Evolutionary conservation across 2,888 invertebrate genomes (phyloP).

Genomic region (Hypomecis punctinalis): DNA sequence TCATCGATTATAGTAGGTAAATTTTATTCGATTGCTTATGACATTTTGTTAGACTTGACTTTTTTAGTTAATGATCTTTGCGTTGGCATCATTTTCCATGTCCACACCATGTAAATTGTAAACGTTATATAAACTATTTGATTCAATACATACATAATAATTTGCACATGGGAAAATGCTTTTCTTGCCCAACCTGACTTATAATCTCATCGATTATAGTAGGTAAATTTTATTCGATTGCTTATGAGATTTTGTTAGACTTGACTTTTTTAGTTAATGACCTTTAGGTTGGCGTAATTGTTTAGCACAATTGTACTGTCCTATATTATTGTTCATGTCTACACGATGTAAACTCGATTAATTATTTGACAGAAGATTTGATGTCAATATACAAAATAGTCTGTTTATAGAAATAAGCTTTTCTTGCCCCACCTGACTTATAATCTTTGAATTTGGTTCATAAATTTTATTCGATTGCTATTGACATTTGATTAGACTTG

Average conservation of each 20-base stretch:
- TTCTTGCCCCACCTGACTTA: too few relatives aligned
- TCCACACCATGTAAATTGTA: too few relatives aligned
- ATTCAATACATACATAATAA: too few relatives aligned
- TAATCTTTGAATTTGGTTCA: conserved; percentile 8
- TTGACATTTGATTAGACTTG: conserved; percentile 36
- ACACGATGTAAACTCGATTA: too few relatives aligned
- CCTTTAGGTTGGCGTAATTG: not conserved
- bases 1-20: conserved; percentile 23
- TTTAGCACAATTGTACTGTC: too few relatives aligned
- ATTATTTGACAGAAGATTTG: too few relatives aligned
- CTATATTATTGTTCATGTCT: too few relatives aligned
- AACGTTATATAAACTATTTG: too few relatives aligned
- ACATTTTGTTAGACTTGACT: conserved; percentile 30
- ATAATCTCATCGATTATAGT: conserved; percentile 24
- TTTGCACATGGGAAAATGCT: conserved; percentile 57
- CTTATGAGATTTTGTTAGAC: conserved; percentile 37
- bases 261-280: too few relatives aligned
- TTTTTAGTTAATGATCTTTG: too few relatives aligned
- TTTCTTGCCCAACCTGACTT: conserved; percentile 71
- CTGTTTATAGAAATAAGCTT: too few relatives aligned
- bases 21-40: conserved; percentile 45
- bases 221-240: conserved; percentile 46
- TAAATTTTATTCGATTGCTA: conserved; percentile 47
- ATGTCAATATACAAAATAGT: too few relatives aligned
- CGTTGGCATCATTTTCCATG: not conserved